These are phyloP conservation scores for Marcusenius ussheri DNA, from an alignment of 2,113 vertebrate genomes.

Conservation along the genomic window DNA sequence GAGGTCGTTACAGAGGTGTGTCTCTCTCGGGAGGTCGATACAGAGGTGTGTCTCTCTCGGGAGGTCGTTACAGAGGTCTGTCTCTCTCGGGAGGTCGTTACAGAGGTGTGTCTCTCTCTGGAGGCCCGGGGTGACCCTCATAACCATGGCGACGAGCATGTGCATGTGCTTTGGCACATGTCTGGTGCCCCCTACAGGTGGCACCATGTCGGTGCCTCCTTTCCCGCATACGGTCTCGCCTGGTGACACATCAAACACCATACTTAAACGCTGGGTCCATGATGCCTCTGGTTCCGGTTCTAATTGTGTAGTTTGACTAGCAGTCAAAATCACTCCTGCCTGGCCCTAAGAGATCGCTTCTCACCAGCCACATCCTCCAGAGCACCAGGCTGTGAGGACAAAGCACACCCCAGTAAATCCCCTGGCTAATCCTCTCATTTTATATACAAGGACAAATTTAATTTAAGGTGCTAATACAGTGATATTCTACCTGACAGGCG, in stretches of 20 bases:
- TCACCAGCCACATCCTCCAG: background rate
- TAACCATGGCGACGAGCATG: background rate
- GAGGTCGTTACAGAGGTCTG: background rate
- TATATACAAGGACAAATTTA: conserved; percentile 16
- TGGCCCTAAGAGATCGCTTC: background rate
- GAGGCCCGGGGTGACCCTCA: background rate
- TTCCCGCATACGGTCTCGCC: background rate
- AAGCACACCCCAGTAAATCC: conserved; percentile 1
- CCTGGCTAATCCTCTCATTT: conserved; percentile 1
- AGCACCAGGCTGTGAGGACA: background rate
- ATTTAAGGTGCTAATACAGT: conserved; percentile 8
- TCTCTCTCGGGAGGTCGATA: conserved; percentile 35
- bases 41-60: too few species aligned
- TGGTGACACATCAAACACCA: background rate
- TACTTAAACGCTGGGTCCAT: too few species aligned
- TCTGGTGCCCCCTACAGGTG: background rate
- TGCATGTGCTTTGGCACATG: background rate
- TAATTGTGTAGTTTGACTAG: background rate
- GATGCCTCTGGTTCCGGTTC: too few species aligned
- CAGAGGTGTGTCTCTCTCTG: conserved; percentile 35
- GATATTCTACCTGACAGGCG: background rate
- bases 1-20: too few species aligned
- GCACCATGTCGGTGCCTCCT: background rate
- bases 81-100: conserved; percentile 26
- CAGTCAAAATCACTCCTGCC: background rate